Base-by-base conservation (phyloP, 2,113 vertebrate species). In the Barnardius zonarius region DNA sequence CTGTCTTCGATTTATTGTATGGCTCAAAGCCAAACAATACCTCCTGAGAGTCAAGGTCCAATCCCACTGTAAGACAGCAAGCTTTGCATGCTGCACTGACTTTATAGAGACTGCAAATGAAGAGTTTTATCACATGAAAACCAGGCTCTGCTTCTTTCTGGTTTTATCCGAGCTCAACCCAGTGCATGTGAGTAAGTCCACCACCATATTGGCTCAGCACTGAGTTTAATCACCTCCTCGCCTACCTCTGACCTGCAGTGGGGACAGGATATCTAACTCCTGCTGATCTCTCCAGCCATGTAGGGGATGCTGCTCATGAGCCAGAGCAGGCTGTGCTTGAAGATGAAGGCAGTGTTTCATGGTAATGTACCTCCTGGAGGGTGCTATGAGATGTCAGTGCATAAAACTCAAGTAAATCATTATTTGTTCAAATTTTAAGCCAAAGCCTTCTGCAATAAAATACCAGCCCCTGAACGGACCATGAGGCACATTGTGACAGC, bases 401-500 rank as follows among this genome's bases (percentile, higher is more conserved):
- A 54, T 70, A 49, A 46, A 74, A 51, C 12, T 18, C 13, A 69
- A 14, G 52, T 28, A 69, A 73, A 62, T 23, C 79, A 69, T 44
- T 31, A 73, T 46, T 19, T 74, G 49, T 11, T 19, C 35, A 64
- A 86, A 18, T 63, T 49, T n/a, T 49, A 63, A 41, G 68, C 31
- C 63, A 80, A 80, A 90, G 39, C 13, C 27, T 83, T 41, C 72
- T 61, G 46, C 59, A 80, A 57, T 52, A 41, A 93, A 93, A 43
- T 11, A 54, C 43, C 35, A 57, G 33, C 41, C 44, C 43, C 37
- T 69, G 74, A 84, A 37, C 2, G 30, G 72, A 39, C 44, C 3
- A 0, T 6, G 54, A 78, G 30, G 44, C 9, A 5, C 0, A 0
- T 0, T 54, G 44, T 49, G 55, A 64, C 68, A 92, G 77, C 37